Conservation (phyloP, 2,797 vertebrate genomes). For the Coluber constrictor region DNA sequence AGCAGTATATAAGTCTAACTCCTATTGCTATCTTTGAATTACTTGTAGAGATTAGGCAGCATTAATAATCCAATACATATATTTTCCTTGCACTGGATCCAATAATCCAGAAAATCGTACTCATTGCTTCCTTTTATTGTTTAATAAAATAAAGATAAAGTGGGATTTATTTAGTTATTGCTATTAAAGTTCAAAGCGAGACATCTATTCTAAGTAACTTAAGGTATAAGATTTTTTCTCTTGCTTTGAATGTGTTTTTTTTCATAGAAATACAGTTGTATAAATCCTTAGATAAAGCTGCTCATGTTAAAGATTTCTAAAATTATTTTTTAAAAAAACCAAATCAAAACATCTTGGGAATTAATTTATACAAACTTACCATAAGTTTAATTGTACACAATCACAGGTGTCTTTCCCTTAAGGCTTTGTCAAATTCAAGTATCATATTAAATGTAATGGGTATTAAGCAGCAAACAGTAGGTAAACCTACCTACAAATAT, state of each 20-base stretch:
- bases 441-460: background rate
- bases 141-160: background rate
- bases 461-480: constrained; percentile 3
- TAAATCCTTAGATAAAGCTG: background rate
- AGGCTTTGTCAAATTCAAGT: background rate
- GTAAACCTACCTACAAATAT: constrained; percentile 11
- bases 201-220: background rate
- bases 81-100: background rate
- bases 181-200: background rate
- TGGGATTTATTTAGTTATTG: background rate
- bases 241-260: background rate
- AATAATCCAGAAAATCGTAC: background rate
- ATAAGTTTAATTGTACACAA: background rate
- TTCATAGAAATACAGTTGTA: background rate
- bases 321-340: background rate
- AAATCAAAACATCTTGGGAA: background rate
- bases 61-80: background rate
- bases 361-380: background rate
- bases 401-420: constrained; percentile 36
- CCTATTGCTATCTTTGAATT: background rate
- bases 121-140: background rate
- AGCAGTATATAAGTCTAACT: too few species aligned
- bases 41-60: background rate
- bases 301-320: background rate
- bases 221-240: background rate